These are phyloP conservation scores for Graptemys geographica DNA, from an alignment of 2,797 vertebrate genomes.

Conservation along the genomic window DNA sequence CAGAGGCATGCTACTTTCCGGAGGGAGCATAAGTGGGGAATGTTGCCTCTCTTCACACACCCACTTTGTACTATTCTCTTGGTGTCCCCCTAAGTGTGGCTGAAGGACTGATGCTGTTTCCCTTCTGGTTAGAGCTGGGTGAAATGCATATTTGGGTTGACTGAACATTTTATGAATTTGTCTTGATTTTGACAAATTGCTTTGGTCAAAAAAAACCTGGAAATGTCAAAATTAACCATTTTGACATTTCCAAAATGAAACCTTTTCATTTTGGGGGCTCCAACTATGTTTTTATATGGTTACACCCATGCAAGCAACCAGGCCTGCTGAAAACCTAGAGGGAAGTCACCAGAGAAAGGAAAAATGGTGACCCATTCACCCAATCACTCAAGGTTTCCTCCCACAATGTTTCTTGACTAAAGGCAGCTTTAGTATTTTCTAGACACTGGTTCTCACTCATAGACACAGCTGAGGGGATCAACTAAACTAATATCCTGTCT, in stretches of 20 bases:
- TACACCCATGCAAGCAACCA: fast-evolving
- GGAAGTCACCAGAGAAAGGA: not conserved
- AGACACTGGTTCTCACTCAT: not conserved
- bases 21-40: not conserved
- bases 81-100: not conserved
- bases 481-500: not conserved
- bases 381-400: not conserved
- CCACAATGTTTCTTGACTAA: not conserved
- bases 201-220: not conserved
- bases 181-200: not conserved
- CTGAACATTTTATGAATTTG: not conserved
- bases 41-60: not conserved
- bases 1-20: not conserved
- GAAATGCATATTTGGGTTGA: not conserved
- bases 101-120: not conserved
- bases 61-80: not conserved
- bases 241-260: not conserved
- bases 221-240: not conserved
- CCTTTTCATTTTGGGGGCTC: not conserved
- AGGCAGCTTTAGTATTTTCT: not conserved
- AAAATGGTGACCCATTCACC: not conserved
- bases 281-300: not conserved
- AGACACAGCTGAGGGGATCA: not conserved
- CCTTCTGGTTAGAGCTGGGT: not conserved
- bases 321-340: not conserved